A percentile compares a stretch with the other conserved stretches of the same genome.
Evolutionary conservation across 2,888 invertebrate genomes (phyloP).

Genomic region (Dioctria rufipes): DNA sequence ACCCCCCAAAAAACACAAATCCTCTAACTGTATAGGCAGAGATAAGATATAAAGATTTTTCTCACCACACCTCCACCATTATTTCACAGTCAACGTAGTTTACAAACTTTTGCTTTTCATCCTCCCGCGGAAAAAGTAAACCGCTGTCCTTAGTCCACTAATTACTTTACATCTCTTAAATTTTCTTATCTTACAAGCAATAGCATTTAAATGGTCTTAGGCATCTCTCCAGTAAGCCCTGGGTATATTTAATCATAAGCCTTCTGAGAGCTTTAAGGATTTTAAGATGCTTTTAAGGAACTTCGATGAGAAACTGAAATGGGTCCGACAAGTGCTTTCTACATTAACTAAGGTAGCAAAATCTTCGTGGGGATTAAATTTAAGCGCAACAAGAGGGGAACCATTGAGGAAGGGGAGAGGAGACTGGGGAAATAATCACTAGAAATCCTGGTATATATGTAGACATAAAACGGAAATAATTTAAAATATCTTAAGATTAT

Average conservation of each 20-base stretch:
- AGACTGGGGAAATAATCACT: conserved; percentile 31
- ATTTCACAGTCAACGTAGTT: too few relatives aligned
- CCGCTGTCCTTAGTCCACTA: background rate
- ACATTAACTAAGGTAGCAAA: conserved; percentile 31
- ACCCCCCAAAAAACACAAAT: too few relatives aligned
- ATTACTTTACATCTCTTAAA: conserved; percentile 21
- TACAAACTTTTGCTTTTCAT: too few relatives aligned
- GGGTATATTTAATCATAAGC: conserved; percentile 31
- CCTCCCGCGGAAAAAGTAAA: too few relatives aligned
- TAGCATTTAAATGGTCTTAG: conserved; percentile 6
- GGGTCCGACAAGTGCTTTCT: conserved; percentile 37
- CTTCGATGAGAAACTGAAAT: conserved; percentile 37
- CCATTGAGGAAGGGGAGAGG: background rate
- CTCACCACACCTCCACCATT: too few relatives aligned
- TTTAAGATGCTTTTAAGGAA: conserved; percentile 34
- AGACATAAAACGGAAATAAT: conserved; percentile 22
- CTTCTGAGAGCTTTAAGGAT: conserved; percentile 31
- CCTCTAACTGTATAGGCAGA: too few relatives aligned
- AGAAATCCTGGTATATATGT: background rate
- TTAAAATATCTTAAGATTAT: background rate
- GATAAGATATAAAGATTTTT: too few relatives aligned
- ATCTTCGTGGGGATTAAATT: conserved; percentile 33
- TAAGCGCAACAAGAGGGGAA: background rate
- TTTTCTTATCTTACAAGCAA: conserved; percentile 18
- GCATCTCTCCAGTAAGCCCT: background rate